These are phyloP conservation scores for Eupsilia transversa DNA, from an alignment of 2,888 invertebrate species.

Conservation along the genomic window DNA sequence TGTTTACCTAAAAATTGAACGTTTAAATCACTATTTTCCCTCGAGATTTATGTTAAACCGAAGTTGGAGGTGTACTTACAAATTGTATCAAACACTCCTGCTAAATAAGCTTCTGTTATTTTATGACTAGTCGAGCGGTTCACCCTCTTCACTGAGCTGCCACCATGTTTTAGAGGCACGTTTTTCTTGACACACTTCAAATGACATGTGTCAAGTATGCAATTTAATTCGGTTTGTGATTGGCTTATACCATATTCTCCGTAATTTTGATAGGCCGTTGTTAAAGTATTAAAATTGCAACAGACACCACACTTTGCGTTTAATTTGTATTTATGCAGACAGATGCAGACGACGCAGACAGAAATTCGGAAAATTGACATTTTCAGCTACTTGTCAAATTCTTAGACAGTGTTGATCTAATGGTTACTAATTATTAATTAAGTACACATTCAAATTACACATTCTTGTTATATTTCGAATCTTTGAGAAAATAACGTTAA, in stretches of 20 bases:
- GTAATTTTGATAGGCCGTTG: conserved; percentile 27
- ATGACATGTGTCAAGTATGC: conserved; percentile 38
- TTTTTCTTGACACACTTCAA: conserved; percentile 45
- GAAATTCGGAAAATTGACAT: too few species aligned
- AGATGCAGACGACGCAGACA: not conserved
- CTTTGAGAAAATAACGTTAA: not conserved
- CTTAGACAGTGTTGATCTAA: not conserved
- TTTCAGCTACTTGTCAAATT: too few species aligned
- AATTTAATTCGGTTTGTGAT: conserved; percentile 19
- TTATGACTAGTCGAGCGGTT: conserved; percentile 85
- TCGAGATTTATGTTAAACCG: conserved; percentile 22
- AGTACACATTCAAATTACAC: not conserved
- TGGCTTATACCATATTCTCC: conserved; percentile 7
- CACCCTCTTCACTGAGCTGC: conserved; percentile 87
- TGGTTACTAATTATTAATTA: not conserved
- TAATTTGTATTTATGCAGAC: conserved; percentile 11
- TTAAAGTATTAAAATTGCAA: not conserved
- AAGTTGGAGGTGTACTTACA: conserved; percentile 77
- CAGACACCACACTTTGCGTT: conserved; percentile 34
- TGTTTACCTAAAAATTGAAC: conserved; percentile 84
- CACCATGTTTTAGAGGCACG: conserved; percentile 86
- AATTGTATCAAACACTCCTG: conserved; percentile 90
- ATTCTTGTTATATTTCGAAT: not conserved
- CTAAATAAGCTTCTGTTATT: conserved; percentile 87
- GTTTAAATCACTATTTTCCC: conserved; percentile 52